A percentile compares a stretch with the other conserved stretches of the same genome.
Conservation (phyloP, 2,113 vertebrate species). For the Herpailurus yagouaroundi region DNA sequence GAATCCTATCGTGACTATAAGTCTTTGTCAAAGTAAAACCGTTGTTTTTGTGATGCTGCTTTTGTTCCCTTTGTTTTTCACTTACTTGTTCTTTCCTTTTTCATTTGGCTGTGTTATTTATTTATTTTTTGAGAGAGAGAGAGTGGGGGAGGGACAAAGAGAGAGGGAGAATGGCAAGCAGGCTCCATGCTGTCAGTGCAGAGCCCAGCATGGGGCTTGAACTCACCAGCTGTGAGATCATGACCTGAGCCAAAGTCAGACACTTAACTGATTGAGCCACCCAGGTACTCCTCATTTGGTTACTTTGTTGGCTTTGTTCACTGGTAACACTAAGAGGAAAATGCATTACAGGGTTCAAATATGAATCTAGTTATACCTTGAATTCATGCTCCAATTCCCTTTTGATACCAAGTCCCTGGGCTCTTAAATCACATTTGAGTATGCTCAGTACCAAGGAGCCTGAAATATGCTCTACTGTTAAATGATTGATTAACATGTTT, state of each 20-base stretch:
- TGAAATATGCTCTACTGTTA: slow-evolving; percentile 87
- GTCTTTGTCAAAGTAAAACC: slow-evolving; percentile 72
- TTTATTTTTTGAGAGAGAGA: too few relatives aligned
- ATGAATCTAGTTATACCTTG: slow-evolving; percentile 87
- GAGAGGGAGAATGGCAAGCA: too few relatives aligned
- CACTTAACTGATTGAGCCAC: too few relatives aligned
- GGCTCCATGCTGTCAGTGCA: too few relatives aligned
- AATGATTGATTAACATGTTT: slow-evolving; percentile 89
- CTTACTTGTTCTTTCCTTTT: slow-evolving; percentile 85
- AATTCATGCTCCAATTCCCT: slow-evolving; percentile 77
- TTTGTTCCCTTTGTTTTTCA: slow-evolving; percentile 80
- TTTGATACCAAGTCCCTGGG: slow-evolving; percentile 87
- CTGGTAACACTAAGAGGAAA: slow-evolving; percentile 87
- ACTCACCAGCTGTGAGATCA: too few relatives aligned
- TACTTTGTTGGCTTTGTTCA: slow-evolving; percentile 85
- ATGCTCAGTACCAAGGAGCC: slow-evolving; percentile 87
- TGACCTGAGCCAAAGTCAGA: too few relatives aligned
- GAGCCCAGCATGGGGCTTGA: too few relatives aligned
- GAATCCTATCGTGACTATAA: slow-evolving; percentile 77
- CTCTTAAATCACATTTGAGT: slow-evolving; percentile 86
- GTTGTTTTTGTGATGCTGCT: slow-evolving; percentile 58
- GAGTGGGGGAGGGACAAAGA: too few relatives aligned
- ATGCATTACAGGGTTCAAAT: slow-evolving; percentile 90
- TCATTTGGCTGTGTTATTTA: slow-evolving; percentile 82
- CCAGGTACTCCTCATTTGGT: slow-evolving; percentile 82